Conservation (phyloP, 2,113 vertebrate species). For the Archocentrus centrarchus region DNA sequence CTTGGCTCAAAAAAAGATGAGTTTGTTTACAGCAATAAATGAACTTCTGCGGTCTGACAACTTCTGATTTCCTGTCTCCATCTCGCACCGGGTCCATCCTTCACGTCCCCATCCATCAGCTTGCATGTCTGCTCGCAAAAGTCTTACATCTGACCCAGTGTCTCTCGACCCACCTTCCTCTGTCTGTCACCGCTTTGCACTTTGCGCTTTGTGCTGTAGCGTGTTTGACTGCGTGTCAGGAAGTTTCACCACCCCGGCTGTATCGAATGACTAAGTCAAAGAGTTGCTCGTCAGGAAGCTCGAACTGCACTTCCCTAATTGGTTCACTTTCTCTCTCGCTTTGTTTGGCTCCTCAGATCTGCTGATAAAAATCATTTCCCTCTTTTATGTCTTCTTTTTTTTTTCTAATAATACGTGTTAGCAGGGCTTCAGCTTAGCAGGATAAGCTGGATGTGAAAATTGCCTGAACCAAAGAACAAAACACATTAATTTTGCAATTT, state of each 20-base stretch:
- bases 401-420: neutral
- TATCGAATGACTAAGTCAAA: slow-evolving; percentile 58
- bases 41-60: neutral
- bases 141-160: slow-evolving; percentile 60
- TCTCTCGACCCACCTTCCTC: slow-evolving; percentile 37
- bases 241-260: slow-evolving; percentile 51
- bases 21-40: neutral
- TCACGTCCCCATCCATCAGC: neutral
- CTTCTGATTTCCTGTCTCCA: slow-evolving; percentile 16
- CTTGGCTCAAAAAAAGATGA: neutral
- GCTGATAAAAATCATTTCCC: slow-evolving; percentile 39
- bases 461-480: slow-evolving; percentile 25
- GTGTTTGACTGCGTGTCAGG: slow-evolving; percentile 16
- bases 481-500: slow-evolving; percentile 28
- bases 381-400: neutral
- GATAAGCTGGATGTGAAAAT: slow-evolving; percentile 50
- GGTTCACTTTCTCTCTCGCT: slow-evolving; percentile 27
- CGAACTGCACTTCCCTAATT: slow-evolving; percentile 58
- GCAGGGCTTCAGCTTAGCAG: slow-evolving; percentile 16
- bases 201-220: neutral
- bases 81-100: neutral
- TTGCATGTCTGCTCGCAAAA: neutral
- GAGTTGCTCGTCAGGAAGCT: slow-evolving; percentile 53
- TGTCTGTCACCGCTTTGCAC: slow-evolving; percentile 28
- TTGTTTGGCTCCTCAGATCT: slow-evolving; percentile 25